Evolutionary conservation across 2,113 vertebrate species (phyloP), one percentile per base, ranked within the genome.

Genomic region (Dicentrarchus labrax): DNA sequence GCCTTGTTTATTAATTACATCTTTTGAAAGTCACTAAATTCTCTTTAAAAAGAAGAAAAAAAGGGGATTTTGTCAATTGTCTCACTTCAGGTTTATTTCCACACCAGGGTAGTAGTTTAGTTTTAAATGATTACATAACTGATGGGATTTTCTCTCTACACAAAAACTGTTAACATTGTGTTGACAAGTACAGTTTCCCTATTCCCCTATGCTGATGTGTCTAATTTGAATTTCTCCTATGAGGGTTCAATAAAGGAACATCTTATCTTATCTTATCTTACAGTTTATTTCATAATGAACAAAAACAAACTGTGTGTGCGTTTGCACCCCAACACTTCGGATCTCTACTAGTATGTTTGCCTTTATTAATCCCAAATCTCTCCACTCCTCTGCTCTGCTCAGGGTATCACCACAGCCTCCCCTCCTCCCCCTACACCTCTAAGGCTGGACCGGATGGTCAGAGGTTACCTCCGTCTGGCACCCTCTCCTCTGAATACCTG

Each of bases 381-480:
- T 81, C 9, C 48, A 7, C 71, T 86, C 57, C 72, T 57, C 19
- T 73, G 17, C 88, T 91, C 61, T 78, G 6, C 36, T 2, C 91
- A 98, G 97, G 95, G 88, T 94, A 91, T 75, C 94, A 95, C 48
- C 91, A 95, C 87, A 96, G 96, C 88, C 95, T 97, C 39, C 96
- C 96, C 0, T 76, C 96, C 1, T 97, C 96, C 24, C 96, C 96
- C 0, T 92, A 94, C 38, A 83, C 68, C 17, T 80, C 95, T 1
- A 72, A 59, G 0, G 38, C 94, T 0, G 94, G 91, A 1, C 78
- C 86, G 0, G 94, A 95, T 15, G 94, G 91, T 48, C 95, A 90
- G 41, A 93, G 78, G 71, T 84, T 93, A 24, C 84, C 86, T 5
- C 85, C 94, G 3, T 91, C 93, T 0, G 86, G 92, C 0, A 90